A percentile compares a stretch with the other conserved stretches of the same genome.
phyloP scores from a whole-genome alignment of 2,888 invertebrate genomes.

The Euclidia mi region DNA sequence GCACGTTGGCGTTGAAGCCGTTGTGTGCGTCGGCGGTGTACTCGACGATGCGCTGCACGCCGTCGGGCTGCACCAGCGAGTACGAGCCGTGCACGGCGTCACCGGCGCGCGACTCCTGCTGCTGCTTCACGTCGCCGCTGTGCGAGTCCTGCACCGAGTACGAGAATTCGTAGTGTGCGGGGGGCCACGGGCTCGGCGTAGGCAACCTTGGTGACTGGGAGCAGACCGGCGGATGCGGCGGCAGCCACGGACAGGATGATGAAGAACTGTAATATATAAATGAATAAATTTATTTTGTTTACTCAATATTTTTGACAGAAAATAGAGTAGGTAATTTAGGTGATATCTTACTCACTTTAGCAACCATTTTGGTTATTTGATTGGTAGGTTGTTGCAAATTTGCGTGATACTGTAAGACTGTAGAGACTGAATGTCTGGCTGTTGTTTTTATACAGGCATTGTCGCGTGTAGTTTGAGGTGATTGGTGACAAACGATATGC shows the following conservation, averaged over 20 bases:
- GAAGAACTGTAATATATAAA: conserved; percentile 63
- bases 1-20: conserved; percentile 85
- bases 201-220: conserved; percentile 72
- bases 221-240: conserved; percentile 60
- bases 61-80: conserved; percentile 86
- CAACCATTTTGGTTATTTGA: conserved; percentile 23
- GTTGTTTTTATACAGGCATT: conserved; percentile 21
- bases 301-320: too few relatives aligned
- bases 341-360: conserved; percentile 20
- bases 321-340: too few relatives aligned
- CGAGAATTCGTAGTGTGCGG: conserved; percentile 81
- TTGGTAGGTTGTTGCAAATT: conserved; percentile 11
- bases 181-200: conserved; percentile 76
- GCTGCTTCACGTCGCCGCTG: conserved; percentile 84
- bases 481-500: too few relatives aligned
- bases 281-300: too few relatives aligned
- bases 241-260: conserved; percentile 72
- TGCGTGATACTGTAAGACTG: conserved; percentile 10
- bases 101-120: conserved; percentile 82
- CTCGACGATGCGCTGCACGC: conserved; percentile 82
- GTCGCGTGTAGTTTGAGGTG: too few relatives aligned
- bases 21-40: conserved; percentile 81
- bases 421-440: conserved; percentile 10
- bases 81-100: conserved; percentile 84
- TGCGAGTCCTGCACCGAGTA: conserved; percentile 84